Evolutionary conservation across 2,797 vertebrate species (phyloP), one percentile per base, ranked within the genome.

Genomic region (Hephaestus fuliginosus): DNA sequence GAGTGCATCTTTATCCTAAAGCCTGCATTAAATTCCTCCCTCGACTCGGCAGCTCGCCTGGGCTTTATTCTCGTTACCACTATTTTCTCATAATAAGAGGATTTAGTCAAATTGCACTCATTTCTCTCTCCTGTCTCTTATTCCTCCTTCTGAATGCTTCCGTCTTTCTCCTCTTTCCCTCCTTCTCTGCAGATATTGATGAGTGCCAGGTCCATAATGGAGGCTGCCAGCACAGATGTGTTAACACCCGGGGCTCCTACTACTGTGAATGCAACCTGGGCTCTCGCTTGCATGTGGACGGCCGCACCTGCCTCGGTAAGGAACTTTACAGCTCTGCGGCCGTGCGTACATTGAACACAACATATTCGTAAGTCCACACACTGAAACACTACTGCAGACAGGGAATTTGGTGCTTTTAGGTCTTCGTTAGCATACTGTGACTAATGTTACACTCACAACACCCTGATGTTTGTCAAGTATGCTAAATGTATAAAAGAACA

Each of bases 201-300:
- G 98, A 99, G 91, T 99, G 98, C 93, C 96, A 94, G 80, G 93
- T 96, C 17, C 97, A 96, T 90, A 99, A 99, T 0, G 98, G 98
- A 5, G 98, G 98, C 93, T 99, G 98, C 94, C 98, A 99, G 90
- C 97, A 99, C 82, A 94, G 92, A 36, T 99, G 98, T 69, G 91
- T 99, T 87, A 99, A 99, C 95, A 98, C 96, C 25, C 93, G 94
- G 0, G 97, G 97, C 57, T 98, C 97, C 15, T 97, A 96, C 85
- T 93, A 96, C 85, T 99, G 98, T 0, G 96, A 97, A 83, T 99
- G 98, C 93, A 92, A 89, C 73, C 89, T 93, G 0, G 97, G 97
- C 53, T 98, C 93, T 69, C 97, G 97, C 15, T 93, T 99, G 76
- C 98, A 99, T 11, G 77, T 96, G 0, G 98, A 99, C 0, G 96